Percentiles rank a stretch among this genome's conserved stretches.
These are phyloP conservation scores for Ophthalmolycus amberensis DNA, from an alignment of 2,113 vertebrate genomes.

Conservation along the genomic window DNA sequence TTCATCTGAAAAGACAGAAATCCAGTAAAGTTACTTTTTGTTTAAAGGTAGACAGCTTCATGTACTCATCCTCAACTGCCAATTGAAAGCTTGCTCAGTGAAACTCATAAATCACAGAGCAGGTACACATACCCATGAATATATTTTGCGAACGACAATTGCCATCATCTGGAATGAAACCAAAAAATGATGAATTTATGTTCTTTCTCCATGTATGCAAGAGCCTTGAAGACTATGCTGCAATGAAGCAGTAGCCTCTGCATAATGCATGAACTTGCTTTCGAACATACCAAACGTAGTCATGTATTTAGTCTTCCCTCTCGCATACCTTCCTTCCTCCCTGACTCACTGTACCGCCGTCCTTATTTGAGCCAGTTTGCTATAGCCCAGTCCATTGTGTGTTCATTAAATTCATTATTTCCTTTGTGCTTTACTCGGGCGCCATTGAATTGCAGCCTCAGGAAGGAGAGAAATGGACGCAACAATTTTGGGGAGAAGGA, in stretches of 20 bases:
- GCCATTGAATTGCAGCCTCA: constrained; percentile 17
- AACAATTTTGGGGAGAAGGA: constrained; percentile 12
- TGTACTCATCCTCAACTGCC: constrained; percentile 5
- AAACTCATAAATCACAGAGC: constrained; percentile 46
- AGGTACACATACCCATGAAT: constrained; percentile 40
- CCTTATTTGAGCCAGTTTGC: constrained; percentile 16
- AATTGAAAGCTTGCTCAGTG: constrained; percentile 28
- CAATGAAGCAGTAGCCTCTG: constrained; percentile 56
- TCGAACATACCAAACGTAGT: constrained; percentile 59
- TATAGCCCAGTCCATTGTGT: constrained; percentile 25
- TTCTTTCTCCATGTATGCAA: constrained; percentile 47
- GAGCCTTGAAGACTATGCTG: constrained; percentile 67
- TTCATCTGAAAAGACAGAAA: not conserved
- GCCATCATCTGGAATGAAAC: constrained; percentile 46
- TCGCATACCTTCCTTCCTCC: not conserved
- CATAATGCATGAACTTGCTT: constrained; percentile 72
- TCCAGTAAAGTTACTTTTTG: constrained; percentile 6
- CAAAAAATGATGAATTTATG: constrained; percentile 64
- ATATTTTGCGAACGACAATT: constrained; percentile 34
- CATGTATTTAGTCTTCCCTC: constrained; percentile 55
- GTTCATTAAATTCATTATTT: constrained; percentile 58
- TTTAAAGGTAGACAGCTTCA: constrained; percentile 12
- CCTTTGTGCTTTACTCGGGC: constrained; percentile 30
- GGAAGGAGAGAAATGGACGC: not conserved
- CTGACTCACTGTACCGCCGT: constrained; percentile 26